Evolutionary conservation across 2,113 vertebrate species (phyloP).

Genomic region (Oncorhynchus mykiss): DNA sequence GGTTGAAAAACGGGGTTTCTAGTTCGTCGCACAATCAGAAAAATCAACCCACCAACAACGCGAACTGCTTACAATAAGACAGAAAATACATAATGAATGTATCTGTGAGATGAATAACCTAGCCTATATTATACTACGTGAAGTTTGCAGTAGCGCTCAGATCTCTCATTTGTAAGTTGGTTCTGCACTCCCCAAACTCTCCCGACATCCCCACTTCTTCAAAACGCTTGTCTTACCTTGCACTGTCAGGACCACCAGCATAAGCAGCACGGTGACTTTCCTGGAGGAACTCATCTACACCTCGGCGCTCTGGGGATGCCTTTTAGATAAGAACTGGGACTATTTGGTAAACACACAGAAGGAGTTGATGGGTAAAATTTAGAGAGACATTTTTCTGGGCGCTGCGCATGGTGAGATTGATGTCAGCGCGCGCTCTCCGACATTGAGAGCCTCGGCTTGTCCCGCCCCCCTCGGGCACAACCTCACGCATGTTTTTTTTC

Average conservation of each 20-base stretch:
- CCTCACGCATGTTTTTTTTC: not conserved
- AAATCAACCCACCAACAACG: too few species aligned
- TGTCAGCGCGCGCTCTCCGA: conserved; percentile 49
- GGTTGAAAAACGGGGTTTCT: not conserved
- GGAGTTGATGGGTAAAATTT: not conserved
- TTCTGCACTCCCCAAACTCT: not conserved
- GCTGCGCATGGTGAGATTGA: conserved; percentile 48
- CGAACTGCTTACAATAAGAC: too few species aligned
- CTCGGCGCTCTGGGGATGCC: conserved; percentile 25
- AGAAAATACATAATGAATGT: not conserved
- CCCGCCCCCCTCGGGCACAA: conserved; percentile 37
- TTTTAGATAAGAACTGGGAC: not conserved
- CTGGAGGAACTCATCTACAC: conserved; percentile 65
- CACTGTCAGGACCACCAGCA: conserved; percentile 62
- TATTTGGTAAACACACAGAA: not conserved
- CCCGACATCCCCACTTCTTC: not conserved
- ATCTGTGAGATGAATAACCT: not conserved
- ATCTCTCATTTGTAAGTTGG: not conserved
- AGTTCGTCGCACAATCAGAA: too few species aligned
- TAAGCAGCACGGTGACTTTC: conserved; percentile 47
- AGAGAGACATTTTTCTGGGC: conserved; percentile 33
- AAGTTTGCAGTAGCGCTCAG: not conserved
- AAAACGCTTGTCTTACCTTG: conserved; percentile 64
- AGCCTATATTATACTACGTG: not conserved
- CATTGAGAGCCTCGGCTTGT: conserved; percentile 56